These are phyloP conservation scores for Drosophila engyochracea DNA, from an alignment of 2,888 invertebrate species.

Conservation along the genomic window DNA sequence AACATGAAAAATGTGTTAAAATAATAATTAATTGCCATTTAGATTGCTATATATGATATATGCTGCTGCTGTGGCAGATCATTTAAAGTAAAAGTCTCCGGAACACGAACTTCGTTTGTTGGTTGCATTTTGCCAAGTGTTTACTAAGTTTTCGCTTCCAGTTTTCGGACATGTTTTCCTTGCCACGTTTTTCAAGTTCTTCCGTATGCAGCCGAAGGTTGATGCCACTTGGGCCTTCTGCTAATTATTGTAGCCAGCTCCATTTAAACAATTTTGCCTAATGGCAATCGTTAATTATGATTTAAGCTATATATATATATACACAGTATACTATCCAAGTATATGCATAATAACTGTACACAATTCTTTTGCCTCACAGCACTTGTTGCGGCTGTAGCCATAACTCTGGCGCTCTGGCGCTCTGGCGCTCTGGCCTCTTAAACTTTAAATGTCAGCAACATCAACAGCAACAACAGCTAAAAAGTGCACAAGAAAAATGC, in stretches of 20 bases:
- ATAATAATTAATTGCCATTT: constrained; percentile 67
- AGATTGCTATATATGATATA: neutral
- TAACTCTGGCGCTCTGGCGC: constrained; percentile 43
- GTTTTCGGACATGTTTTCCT: neutral
- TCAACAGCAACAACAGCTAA: constrained; percentile 26
- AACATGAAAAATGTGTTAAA: constrained; percentile 39
- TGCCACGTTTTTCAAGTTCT: constrained; percentile 49
- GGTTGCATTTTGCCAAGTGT: constrained; percentile 5
- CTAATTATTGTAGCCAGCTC: constrained; percentile 44
- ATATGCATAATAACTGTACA: neutral
- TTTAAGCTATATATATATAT: neutral
- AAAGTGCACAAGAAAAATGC: constrained; percentile 29
- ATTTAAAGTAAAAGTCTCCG: constrained; percentile 32
- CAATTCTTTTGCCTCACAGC: constrained; percentile 13
- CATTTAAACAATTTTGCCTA: constrained; percentile 34
- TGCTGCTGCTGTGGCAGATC: constrained; percentile 11
- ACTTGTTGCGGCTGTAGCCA: constrained; percentile 32
- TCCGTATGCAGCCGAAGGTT: constrained; percentile 52
- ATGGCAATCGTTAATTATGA: constrained; percentile 52
- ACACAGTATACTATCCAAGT: neutral
- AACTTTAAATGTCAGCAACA: constrained; percentile 80
- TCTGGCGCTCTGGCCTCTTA: constrained; percentile 71
- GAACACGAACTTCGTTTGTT: neutral
- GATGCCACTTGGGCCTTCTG: constrained; percentile 35
- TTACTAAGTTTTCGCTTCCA: neutral